These are phyloP conservation scores for Cephalopholis sonnerati DNA, from an alignment of 2,113 vertebrate genomes.

Conservation along the genomic window DNA sequence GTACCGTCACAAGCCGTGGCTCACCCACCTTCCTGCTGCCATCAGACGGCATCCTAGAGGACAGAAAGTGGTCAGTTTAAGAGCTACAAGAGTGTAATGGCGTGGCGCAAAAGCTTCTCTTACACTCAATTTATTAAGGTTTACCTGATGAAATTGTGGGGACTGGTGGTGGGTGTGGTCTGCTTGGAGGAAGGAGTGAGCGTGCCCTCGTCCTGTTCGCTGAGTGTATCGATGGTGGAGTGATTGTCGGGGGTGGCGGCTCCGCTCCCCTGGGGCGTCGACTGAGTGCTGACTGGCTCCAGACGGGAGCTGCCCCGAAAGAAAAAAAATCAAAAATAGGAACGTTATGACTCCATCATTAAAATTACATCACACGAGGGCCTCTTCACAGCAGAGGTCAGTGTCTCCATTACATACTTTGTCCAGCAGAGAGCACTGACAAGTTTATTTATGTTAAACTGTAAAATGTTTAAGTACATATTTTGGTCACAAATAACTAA, in stretches of 20 bases:
- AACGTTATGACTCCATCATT: background rate
- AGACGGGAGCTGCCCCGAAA: constrained; percentile 88
- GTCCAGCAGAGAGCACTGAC: background rate
- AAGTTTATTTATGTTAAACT: background rate
- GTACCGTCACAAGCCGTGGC: constrained; percentile 88
- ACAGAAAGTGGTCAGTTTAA: background rate
- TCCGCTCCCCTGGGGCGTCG: constrained; percentile 90
- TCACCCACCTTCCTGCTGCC: constrained; percentile 87
- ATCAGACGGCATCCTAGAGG: constrained; percentile 84
- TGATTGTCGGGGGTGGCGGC: constrained; percentile 92
- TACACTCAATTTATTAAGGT: background rate
- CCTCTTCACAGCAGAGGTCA: background rate
- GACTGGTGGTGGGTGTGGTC: constrained; percentile 92
- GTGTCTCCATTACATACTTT: background rate
- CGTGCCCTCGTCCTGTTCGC: constrained; percentile 96
- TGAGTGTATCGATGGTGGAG: constrained; percentile 93
- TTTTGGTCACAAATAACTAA: background rate
- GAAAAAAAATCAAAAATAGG: background rate
- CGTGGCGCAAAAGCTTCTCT: background rate
- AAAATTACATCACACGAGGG: background rate
- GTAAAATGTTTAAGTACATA: background rate
- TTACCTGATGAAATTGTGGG: constrained; percentile 89
- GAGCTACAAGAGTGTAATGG: background rate
- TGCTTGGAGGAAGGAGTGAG: constrained; percentile 94
- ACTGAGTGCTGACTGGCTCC: constrained; percentile 90